These are phyloP conservation scores for Fukomys damarensis DNA, from an alignment of 2,113 vertebrate genomes.

Conservation along the genomic window DNA sequence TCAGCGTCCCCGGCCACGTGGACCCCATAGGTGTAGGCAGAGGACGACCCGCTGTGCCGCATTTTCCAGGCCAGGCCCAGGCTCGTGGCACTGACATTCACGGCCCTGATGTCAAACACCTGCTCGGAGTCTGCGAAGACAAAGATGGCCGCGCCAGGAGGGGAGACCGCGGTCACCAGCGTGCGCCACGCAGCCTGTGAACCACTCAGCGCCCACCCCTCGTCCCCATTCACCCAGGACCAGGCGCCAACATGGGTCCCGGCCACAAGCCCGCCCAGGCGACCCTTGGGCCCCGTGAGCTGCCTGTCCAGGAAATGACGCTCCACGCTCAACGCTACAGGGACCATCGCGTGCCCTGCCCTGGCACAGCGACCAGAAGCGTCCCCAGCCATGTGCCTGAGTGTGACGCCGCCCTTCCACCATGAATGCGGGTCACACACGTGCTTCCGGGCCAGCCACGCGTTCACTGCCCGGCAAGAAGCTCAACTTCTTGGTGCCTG, in stretches of 20 bases:
- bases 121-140: constrained; percentile 34
- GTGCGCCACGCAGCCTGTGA: neutral
- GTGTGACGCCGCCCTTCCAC: neutral
- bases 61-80: constrained; percentile 81
- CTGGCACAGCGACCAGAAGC: neutral
- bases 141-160: neutral
- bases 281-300: neutral
- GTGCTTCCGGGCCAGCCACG: neutral
- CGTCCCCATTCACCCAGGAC: neutral
- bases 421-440: neutral
- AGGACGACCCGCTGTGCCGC: neutral
- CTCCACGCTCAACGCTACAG: neutral
- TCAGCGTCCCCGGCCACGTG: fast-evolving
- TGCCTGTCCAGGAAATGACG: neutral
- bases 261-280: neutral
- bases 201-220: neutral
- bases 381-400: neutral
- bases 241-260: neutral
- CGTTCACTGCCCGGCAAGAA: neutral
- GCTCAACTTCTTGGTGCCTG: neutral
- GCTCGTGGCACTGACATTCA: constrained; percentile 4
- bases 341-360: fast-evolving
- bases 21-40: constrained; percentile 68
- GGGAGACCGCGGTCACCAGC: too few relatives aligned
- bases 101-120: neutral